Conservation (phyloP, 2,797 vertebrate species). For the Loris lydekkerianus region DNA sequence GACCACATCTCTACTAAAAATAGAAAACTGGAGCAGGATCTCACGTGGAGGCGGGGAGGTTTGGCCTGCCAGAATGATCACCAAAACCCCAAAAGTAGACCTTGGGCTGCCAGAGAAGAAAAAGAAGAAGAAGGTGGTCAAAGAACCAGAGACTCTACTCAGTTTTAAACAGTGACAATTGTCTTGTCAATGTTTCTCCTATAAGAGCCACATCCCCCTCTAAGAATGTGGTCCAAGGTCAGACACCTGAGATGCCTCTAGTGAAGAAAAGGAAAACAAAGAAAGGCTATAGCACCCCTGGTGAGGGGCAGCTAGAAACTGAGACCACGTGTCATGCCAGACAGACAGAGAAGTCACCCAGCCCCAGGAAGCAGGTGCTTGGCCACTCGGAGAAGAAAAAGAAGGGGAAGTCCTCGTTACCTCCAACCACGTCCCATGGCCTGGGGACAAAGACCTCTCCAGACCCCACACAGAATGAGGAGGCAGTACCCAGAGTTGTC, state of each 20-base stretch:
- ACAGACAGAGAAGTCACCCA: neutral
- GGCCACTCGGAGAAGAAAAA: conserved; percentile 67
- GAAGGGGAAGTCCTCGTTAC: conserved; percentile 59
- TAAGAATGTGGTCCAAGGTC: neutral
- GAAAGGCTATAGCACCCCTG: neutral
- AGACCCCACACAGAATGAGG: neutral
- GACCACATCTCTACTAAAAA: no score
- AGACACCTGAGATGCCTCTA: neutral
- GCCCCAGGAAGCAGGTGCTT: conserved; percentile 15
- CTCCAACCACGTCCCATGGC: neutral
- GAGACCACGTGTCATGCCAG: neutral
- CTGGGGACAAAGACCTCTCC: neutral
- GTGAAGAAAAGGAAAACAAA: conserved; percentile 81
- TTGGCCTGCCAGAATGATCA: conserved; percentile 69
- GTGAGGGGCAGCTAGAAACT: neutral
- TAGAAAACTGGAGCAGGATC: no score
- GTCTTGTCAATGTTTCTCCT: neutral
- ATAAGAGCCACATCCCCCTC: neutral
- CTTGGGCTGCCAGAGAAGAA: conserved; percentile 71
- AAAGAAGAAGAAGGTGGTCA: conserved; percentile 4
- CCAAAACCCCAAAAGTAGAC: conserved; percentile 72
- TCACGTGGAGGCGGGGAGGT: no score
- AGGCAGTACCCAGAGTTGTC: neutral
- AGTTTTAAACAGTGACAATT: neutral
- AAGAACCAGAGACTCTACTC: conserved; percentile 66